Evolutionary conservation across 2,797 vertebrate genomes (phyloP).

Genomic region (Sebastes goodei): DNA sequence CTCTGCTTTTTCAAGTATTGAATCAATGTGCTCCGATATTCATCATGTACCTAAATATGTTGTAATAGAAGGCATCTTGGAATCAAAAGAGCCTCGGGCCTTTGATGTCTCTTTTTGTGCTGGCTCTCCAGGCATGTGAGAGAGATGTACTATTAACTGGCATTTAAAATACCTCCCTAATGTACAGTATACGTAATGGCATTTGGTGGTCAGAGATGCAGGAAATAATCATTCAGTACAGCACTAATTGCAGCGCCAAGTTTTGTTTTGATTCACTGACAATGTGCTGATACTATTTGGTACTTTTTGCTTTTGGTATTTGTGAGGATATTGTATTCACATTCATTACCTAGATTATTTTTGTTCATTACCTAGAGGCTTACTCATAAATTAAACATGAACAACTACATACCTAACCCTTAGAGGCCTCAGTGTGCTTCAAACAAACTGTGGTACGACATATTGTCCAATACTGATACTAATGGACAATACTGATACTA

Average conservation of each 20-base stretch:
- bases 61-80: slow-evolving; percentile 4
- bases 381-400: neutral
- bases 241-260: slow-evolving; percentile 14
- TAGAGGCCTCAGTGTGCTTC: neutral
- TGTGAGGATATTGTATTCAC: neutral
- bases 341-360: neutral
- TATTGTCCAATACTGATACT: neutral
- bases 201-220: slow-evolving; percentile 18
- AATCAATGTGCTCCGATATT: slow-evolving; percentile 2
- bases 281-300: slow-evolving; percentile 8
- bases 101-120: neutral
- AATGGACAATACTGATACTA: too few species aligned
- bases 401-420: neutral
- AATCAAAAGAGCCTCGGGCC: neutral
- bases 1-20: slow-evolving; percentile 10
- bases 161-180: slow-evolving; percentile 29
- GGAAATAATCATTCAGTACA: slow-evolving; percentile 3
- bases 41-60: neutral
- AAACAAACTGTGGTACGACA: neutral
- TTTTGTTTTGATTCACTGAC: slow-evolving; percentile 33
- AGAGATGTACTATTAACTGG: slow-evolving; percentile 9
- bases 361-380: neutral
- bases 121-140: neutral
- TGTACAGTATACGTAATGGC: slow-evolving; percentile 13
- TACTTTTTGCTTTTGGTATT: neutral